phyloP scores from a whole-genome alignment of 2,113 vertebrate species.

The Rhegmatorhina hoffmannsi region DNA sequence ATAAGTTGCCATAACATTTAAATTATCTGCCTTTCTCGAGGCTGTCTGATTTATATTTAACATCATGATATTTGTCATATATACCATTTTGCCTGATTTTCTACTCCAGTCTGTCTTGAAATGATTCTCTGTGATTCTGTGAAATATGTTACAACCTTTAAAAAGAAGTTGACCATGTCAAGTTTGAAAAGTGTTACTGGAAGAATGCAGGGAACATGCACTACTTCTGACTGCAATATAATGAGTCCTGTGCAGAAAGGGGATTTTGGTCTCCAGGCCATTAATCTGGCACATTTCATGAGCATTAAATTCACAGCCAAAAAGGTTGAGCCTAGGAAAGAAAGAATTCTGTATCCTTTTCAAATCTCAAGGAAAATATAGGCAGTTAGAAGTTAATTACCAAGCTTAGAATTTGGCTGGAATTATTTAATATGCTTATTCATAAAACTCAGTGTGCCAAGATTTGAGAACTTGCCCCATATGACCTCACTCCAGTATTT shows the following conservation, averaged over 20 bases:
- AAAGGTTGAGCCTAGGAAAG: background rate
- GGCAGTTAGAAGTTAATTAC: background rate
- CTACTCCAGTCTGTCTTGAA: background rate
- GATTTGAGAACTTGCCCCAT: background rate
- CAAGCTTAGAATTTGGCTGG: background rate
- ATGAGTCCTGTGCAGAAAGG: background rate
- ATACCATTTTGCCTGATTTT: background rate
- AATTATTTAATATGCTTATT: background rate
- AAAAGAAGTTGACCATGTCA: background rate
- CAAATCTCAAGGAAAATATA: background rate
- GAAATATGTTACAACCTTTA: background rate
- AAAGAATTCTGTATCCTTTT: background rate
- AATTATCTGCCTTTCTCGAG: background rate
- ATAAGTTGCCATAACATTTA: background rate
- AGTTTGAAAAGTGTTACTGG: background rate
- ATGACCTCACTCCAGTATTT: background rate
- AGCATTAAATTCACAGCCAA: background rate
- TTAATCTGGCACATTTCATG: background rate
- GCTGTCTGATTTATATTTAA: background rate
- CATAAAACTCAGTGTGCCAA: background rate
- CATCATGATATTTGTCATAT: background rate
- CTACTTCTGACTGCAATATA: background rate
- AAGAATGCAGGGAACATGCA: background rate
- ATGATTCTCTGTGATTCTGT: background rate
- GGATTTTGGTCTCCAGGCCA: background rate